Conservation (phyloP, 2,113 vertebrate genomes). For the Willisornis vidua region DNA sequence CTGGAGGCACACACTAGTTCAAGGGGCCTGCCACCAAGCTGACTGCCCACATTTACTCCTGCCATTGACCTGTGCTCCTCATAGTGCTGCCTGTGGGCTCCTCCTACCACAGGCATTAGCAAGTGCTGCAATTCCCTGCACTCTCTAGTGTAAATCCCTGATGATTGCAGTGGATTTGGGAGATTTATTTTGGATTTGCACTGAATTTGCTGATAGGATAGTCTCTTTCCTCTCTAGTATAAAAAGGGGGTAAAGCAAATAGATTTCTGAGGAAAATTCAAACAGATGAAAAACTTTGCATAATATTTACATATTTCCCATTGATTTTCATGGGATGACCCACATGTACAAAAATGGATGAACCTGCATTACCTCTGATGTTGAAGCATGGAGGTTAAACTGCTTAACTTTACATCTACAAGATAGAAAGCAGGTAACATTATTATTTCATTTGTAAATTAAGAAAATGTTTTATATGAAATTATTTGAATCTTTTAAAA, state of each 20-base stretch:
- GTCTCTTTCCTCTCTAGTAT: background rate
- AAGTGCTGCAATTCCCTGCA: background rate
- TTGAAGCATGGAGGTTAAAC: background rate
- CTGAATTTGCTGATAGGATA: background rate
- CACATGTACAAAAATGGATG: background rate
- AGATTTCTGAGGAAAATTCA: background rate
- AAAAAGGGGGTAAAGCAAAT: background rate
- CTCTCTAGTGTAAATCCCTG: background rate
- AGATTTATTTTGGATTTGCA: background rate
- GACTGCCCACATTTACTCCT: rapidly evolving
- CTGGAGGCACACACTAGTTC: background rate
- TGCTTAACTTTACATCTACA: background rate
- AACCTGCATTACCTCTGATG: background rate
- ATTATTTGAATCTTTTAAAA: background rate
- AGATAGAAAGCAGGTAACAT: background rate
- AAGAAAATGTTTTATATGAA: background rate
- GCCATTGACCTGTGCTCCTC: background rate
- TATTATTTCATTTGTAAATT: background rate
- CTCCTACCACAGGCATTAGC: background rate
- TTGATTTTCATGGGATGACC: background rate
- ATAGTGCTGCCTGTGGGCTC: background rate
- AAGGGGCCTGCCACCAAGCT: background rate
- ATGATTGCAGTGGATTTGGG: background rate
- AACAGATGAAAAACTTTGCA: background rate
- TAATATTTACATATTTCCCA: background rate